Percentiles rank a stretch among this genome's conserved stretches.
Conservation (phyloP, 1,140 invertebrate genomes). For the Eumaeus atala region DNA sequence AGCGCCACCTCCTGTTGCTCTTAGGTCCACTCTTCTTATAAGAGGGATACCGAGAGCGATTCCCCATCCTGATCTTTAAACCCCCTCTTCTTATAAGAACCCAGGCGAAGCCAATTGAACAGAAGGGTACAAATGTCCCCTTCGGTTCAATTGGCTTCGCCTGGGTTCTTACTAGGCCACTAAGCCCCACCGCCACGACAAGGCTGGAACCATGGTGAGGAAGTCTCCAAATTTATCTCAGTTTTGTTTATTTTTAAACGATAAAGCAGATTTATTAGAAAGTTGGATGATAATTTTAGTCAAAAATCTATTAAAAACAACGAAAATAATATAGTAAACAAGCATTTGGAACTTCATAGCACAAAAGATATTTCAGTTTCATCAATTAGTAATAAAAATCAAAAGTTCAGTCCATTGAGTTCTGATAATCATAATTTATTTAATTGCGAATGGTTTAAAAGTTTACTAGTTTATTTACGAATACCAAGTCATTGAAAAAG, state of each 20-base stretch:
- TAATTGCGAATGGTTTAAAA: slow-evolving; percentile 22
- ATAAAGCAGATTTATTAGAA: slow-evolving; percentile 27
- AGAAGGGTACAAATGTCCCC: no score
- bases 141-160: no score
- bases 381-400: slow-evolving; percentile 2
- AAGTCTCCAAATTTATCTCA: slow-evolving; percentile 20
- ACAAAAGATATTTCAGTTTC: background rate
- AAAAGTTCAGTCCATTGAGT: slow-evolving; percentile 16
- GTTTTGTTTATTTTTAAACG: slow-evolving; percentile 27
- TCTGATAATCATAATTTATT: slow-evolving; percentile 20
- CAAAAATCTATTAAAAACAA: background rate
- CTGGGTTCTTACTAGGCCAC: no score
- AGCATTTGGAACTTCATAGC: slow-evolving; percentile 1
- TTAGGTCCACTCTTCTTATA: no score
- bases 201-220: no score
- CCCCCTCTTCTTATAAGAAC: no score
- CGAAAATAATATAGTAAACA: slow-evolving; percentile 16
- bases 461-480: slow-evolving; percentile 9
- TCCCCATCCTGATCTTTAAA: no score
- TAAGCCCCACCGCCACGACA: no score
- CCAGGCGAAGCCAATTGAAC: no score
- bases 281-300: slow-evolving; percentile 4
- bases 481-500: slow-evolving; percentile 20
- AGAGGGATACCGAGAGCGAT: no score
- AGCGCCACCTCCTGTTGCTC: no score